Evolutionary conservation across 2,797 vertebrate genomes (phyloP), one percentile per base, ranked within the genome.

Genomic region (Melanotaenia trifasciata): DNA sequence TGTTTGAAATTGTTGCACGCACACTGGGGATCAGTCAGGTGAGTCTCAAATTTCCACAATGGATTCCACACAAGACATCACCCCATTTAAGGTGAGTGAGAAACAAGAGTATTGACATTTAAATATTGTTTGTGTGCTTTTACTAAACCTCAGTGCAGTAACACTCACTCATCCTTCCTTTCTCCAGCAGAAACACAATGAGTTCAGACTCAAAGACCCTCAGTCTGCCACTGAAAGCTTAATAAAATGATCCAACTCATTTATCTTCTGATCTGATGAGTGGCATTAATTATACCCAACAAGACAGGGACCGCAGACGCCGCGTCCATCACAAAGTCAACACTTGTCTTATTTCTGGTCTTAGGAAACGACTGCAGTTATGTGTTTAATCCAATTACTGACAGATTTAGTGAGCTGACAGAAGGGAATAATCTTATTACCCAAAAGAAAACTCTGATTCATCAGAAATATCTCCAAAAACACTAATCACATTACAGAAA

Each of bases 401-500:
- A 11, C 50, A 61, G 53, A 68, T 64, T 60, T 14, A n/a, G 12
- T 20, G 24, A 61, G 54, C 3, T 58, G 63, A 67, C 65, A n/a
- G 35, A 65, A 40, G 45, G 28, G 8, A 78, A 60, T 76, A 58
- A 82, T 77, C 5, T 62, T 70, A 61, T 84, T 66, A 77, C 32
- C 18, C 33, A 18, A 60, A 78, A 75, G 67, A 47, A 83, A 86
- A 75, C 26, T 68, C 63, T 33, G 62, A 61, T 86, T 79, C 51
- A 78, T 85, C 64, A 40, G 69, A 66, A 78, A 74, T 68, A 79
- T 64, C 64, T 58, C 50, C 47, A 59, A 72, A 73, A 70, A 45
- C 32, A 57, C 56, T 64, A 71, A 86, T 88, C 20, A 64, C 47
- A 84, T 87, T 67, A 69, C 59, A 59, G 11, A 67, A 28, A 58